Conservation (phyloP, 2,113 vertebrate species). For the Heptranchias perlo region DNA sequence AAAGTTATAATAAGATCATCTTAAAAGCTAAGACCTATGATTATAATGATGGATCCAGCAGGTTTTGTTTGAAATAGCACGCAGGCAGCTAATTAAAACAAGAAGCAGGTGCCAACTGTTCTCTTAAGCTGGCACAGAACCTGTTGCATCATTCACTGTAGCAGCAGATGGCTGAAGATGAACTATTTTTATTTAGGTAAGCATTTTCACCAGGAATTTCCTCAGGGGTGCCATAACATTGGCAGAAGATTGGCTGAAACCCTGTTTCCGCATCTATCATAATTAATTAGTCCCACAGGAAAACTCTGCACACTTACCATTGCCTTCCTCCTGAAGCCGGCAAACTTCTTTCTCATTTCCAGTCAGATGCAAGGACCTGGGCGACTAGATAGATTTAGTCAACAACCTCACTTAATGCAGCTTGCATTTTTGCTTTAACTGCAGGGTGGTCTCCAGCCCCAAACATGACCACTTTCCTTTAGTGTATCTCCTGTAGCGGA, state of each 20-base stretch:
- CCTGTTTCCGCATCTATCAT: not conserved
- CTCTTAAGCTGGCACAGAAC: not conserved
- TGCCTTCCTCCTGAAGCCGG: not conserved
- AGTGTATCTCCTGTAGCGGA: too few relatives aligned
- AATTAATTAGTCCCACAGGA: not conserved
- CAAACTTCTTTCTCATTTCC: too few relatives aligned
- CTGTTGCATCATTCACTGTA: not conserved
- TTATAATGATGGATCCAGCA: not conserved
- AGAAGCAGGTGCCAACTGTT: not conserved
- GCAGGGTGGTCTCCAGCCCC: too few relatives aligned
- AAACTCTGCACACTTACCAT: not conserved
- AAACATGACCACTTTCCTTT: too few relatives aligned
- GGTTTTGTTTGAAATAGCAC: not conserved
- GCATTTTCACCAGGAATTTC: not conserved
- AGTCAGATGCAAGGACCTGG: not conserved
- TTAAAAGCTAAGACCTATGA: not conserved
- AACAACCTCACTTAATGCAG: not conserved
- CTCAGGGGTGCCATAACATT: not conserved
- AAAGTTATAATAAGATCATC: not conserved
- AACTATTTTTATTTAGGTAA: not conserved
- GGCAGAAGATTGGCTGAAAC: not conserved
- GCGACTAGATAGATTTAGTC: not conserved
- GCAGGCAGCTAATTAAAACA: not conserved
- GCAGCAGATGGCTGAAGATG: not conserved
- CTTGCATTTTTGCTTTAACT: not conserved